Base-by-base conservation (phyloP, 2,888 invertebrate genomes). In the Lochmaea crataegi region DNA sequence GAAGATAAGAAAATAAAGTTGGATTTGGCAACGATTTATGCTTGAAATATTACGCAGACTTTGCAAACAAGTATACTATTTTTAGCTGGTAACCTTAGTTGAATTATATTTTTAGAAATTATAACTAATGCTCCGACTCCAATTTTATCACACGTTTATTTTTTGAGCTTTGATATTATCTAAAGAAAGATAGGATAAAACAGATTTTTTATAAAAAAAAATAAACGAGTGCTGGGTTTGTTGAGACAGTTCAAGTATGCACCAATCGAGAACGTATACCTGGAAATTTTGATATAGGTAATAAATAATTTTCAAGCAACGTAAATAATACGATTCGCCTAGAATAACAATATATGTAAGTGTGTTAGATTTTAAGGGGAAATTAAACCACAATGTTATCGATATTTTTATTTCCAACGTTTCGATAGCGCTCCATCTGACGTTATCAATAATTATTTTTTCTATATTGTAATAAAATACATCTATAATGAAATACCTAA, bases 51-150 rank as follows among this genome's bases (percentile, higher is more conserved):
- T 53, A 53, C 53, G 16, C 53, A 53, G 53, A 53, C 18, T 53
- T 53, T 18, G 53, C 53, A 18, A 53, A 53, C 53, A 53, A 53
- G 18, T 53, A 18, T 10, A 53, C 18, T 53, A 53, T 53, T 53
- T 53, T 16, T 53, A 53, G 10, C 18, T 10, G 18, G 53, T 53
- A 53, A 53, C 53, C 53, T 53, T 53, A 53, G 53, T 53, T 18
- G 18, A 53, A 53, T 18, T 53, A 53, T 53, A 53, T 53, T 53
- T 53, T 53, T 53, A 53, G 53, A 53, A 53, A 18, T 53, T 53
- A 18, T 18, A 53, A 53, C 53, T 53, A 53, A 53, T 53, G 53
- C 18, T 53, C 53, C 18, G 18, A 53, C 6, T 53, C 53, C 53
- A 53, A 16, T 53, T 53, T 16, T 53, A 53, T 53, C 53, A 18